Evolutionary conservation across 2,888 invertebrate species (phyloP).

Genomic region (Holacanthella duospinosa): DNA sequence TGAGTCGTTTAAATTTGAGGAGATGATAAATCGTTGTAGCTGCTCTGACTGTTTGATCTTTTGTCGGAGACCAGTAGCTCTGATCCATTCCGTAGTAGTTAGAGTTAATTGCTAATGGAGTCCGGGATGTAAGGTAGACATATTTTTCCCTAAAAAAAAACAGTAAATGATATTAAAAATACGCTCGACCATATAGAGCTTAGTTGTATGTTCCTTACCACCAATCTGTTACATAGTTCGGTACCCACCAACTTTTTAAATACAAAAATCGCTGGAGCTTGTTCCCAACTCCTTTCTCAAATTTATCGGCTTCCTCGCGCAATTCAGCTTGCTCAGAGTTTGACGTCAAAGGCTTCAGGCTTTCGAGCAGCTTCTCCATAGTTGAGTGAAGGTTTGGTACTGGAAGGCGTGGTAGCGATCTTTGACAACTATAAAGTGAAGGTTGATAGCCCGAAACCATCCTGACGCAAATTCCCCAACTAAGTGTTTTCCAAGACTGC

Average conservation of each 20-base stretch:
- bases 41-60: slow-evolving; percentile 40
- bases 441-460: slow-evolving; percentile 47
- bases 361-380: slow-evolving; percentile 42
- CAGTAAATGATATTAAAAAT: neutral
- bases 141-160: slow-evolving; percentile 45
- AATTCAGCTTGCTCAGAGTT: slow-evolving; percentile 41
- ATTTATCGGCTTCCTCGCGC: slow-evolving; percentile 41
- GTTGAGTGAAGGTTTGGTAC: slow-evolving; percentile 48
- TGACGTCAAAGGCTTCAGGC: slow-evolving; percentile 43
- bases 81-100: slow-evolving; percentile 47
- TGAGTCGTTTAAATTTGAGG: slow-evolving; percentile 42
- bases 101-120: slow-evolving; percentile 44
- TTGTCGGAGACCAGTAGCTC: slow-evolving; percentile 43
- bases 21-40: slow-evolving; percentile 42
- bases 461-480: slow-evolving; percentile 45
- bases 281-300: slow-evolving; percentile 42
- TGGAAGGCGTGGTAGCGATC: slow-evolving; percentile 49
- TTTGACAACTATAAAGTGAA: slow-evolving; percentile 48
- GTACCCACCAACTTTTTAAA: slow-evolving; percentile 45
- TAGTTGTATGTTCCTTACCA: slow-evolving; percentile 40
- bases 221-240: slow-evolving; percentile 46
- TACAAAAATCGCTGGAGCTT: slow-evolving; percentile 43
- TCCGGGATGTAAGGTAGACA: slow-evolving; percentile 44
- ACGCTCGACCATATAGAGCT: neutral
- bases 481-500: slow-evolving; percentile 40